Conservation (phyloP, 2,113 vertebrate species). For the Craseonycteris thonglongyai region DNA sequence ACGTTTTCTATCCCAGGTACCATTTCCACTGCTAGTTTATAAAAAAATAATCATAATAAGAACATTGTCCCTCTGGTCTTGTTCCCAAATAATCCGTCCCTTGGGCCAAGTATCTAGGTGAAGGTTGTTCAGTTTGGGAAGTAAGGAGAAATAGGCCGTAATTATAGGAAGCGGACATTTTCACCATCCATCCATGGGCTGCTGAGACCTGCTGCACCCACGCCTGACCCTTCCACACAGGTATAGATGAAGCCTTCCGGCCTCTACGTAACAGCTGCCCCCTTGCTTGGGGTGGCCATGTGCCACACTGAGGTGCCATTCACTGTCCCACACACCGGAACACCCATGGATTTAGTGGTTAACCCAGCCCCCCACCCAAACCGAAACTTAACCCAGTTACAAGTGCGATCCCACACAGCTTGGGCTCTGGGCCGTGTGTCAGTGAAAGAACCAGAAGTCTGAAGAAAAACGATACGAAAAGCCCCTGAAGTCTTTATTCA, state of each 20-base stretch:
- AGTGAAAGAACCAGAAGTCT: neutral
- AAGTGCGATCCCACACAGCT: neutral
- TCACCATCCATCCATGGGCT: neutral
- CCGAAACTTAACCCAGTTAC: neutral
- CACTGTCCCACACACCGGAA: accelerated
- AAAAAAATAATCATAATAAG: neutral
- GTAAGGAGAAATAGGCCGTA: neutral
- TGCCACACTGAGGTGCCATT: accelerated
- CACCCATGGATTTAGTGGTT: neutral
- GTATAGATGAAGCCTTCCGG: accelerated
- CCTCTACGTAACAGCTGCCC: accelerated
- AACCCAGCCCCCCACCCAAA: accelerated
- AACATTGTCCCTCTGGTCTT: neutral
- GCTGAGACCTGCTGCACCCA: neutral
- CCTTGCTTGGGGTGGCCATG: neutral
- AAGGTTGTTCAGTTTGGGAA: neutral
- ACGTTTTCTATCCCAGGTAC: neutral
- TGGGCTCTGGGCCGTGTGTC: neutral
- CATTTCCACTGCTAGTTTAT: neutral
- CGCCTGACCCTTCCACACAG: neutral
- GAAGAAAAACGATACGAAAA: neutral
- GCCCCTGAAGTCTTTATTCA: neutral
- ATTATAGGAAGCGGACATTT: too few species aligned
- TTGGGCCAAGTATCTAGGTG: neutral
- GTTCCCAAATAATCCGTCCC: neutral